A percentile compares a stretch with the other conserved stretches of the same genome.
These are phyloP conservation scores for Cirrhinus molitorella DNA, from an alignment of 2,797 vertebrate species.

Conservation along the genomic window DNA sequence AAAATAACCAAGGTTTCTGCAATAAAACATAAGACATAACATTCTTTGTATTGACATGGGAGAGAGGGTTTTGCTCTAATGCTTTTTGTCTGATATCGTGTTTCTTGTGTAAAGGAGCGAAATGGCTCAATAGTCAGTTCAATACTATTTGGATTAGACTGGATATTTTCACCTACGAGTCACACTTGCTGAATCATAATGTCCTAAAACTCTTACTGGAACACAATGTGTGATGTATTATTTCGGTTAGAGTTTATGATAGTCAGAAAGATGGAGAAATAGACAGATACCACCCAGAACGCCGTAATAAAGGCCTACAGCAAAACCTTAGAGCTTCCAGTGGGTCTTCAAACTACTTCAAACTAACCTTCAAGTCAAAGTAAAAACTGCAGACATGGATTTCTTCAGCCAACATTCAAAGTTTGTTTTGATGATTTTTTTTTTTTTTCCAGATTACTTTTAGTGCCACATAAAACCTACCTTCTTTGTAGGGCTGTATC, in stretches of 20 bases:
- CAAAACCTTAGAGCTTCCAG: background rate
- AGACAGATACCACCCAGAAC: background rate
- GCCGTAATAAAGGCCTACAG: background rate
- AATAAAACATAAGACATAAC: background rate
- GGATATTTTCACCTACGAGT: slow-evolving; percentile 47
- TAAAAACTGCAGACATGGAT: background rate
- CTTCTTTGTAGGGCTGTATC: background rate
- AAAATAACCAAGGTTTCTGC: background rate
- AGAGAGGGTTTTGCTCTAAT: background rate
- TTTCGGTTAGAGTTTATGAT: background rate
- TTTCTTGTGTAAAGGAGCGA: slow-evolving; percentile 18
- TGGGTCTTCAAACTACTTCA: background rate
- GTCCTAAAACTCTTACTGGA: slow-evolving; percentile 45
- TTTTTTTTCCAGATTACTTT: background rate
- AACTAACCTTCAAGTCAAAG: background rate
- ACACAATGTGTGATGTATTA: slow-evolving; percentile 28
- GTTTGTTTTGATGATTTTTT: background rate
- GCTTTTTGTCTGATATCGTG: background rate
- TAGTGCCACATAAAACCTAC: background rate
- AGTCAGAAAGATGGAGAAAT: background rate
- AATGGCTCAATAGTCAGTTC: slow-evolving; percentile 52
- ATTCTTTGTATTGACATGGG: background rate
- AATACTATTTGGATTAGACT: slow-evolving; percentile 57
- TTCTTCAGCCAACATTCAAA: background rate
- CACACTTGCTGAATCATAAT: slow-evolving; percentile 48